Base-by-base conservation (phyloP, 2,797 vertebrate genomes). In the Manis pentadactyla region DNA sequence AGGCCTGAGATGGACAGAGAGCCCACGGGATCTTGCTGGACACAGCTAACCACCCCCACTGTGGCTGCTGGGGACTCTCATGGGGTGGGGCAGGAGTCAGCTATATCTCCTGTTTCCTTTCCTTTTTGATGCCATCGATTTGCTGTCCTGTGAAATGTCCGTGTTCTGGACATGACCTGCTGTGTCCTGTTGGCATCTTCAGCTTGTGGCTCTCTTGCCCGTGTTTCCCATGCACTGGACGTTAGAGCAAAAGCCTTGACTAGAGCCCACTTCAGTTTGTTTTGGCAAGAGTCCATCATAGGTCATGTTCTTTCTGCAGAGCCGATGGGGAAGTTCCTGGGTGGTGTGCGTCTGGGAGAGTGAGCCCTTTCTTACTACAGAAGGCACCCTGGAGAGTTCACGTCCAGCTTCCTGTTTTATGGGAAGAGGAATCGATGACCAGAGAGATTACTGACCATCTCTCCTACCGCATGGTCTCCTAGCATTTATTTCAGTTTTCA, bases 21-120 rank as follows among this genome's bases (percentile, higher is more conserved):
- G 31, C 14, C 10, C 1, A 14, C 1, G 14, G 9, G n/a, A 23
- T 29, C 14, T 17, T 21, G 29, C 4, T 1, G 2, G 19, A n/a
- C 23, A 7, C 21, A 42, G 15, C 49, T 31, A 49, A 0, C 21
- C 46, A 46, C 46, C 9, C 23, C 61, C 14, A 0, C 66, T 27
- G 7, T 6, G 1, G 49, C 34, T 84, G 5, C 39, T 27, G 15
- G 25, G 23, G 77, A 53, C 15, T 85, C n/a, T 27, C 39, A 27
- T 31, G 17, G 12, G 5, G 2, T 34, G 11, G 5, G 19, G 13
- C 23, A 23, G 37, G 31, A 34, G 46, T 75, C 25, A 21, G 42
- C 13, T 42, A 15, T 0, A 21, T 2, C 5, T 34, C 27, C 6
- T 7, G 9, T 17, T 17, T 14, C n/a, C 34, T 7, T 29, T 71